Conservation (phyloP, 92 coral and sea anemone genomes). For the Blastomussa wellsi region DNA sequence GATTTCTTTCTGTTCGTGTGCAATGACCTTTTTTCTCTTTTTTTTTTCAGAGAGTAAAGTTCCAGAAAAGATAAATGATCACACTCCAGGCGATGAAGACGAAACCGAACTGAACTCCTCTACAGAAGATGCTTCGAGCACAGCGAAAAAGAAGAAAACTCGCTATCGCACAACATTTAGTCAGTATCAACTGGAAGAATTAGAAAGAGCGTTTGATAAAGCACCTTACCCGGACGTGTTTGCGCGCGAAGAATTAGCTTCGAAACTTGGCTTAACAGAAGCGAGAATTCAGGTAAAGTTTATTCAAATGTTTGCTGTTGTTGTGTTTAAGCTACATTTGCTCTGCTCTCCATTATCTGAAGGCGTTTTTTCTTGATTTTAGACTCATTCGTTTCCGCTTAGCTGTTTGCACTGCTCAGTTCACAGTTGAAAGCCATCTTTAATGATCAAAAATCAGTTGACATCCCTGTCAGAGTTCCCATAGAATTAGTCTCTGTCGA, state of each 20-base stretch:
- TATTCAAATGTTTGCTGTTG: neutral
- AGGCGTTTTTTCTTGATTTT: neutral
- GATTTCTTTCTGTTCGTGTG: neutral
- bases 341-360: too few relatives aligned
- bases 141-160: constrained; percentile 95
- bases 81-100: neutral
- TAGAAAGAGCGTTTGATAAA: constrained; percentile 95
- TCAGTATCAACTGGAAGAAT: constrained; percentile 94
- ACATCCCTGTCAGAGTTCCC: neutral
- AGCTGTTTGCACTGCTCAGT: neutral
- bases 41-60: neutral
- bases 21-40: too few relatives aligned
- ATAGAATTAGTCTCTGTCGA: neutral
- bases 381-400: neutral
- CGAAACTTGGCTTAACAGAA: constrained; percentile 93
- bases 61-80: neutral
- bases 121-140: constrained; percentile 51
- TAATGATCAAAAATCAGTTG: neutral
- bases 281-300: constrained; percentile 96
- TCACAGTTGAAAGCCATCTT: neutral
- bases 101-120: constrained; percentile 47
- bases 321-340: neutral
- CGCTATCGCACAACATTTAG: constrained; percentile 97
- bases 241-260: constrained; percentile 94
- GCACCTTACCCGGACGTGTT: constrained; percentile 99